phyloP scores from a whole-genome alignment of 2,888 invertebrate genomes.

The Petrolisthes manimaculis region DNA sequence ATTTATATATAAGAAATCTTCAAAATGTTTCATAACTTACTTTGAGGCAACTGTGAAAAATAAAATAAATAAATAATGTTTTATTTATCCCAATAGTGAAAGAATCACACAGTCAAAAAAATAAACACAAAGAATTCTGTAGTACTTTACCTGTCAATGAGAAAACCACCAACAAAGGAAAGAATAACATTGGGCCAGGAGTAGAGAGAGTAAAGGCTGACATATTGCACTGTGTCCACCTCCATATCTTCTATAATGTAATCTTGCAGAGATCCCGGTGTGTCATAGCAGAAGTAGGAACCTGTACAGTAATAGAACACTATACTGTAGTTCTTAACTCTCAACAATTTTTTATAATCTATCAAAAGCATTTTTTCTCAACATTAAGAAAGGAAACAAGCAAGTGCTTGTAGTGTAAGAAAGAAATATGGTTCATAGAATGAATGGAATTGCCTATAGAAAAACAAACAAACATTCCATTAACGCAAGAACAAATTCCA shows the following conservation, averaged over 20 bases:
- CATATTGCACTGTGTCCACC: constrained; percentile 85
- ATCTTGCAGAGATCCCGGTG: constrained; percentile 92
- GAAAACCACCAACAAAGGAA: constrained; percentile 95
- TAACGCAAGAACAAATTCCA: too few species aligned
- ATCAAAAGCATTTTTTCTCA: too few species aligned
- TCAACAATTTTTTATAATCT: too few species aligned
- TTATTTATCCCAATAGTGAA: too few species aligned
- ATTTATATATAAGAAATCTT: too few species aligned
- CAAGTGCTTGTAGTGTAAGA: too few species aligned
- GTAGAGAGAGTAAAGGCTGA: constrained; percentile 91
- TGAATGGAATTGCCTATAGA: too few species aligned
- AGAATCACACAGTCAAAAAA: neutral
- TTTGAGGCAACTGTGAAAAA: neutral
- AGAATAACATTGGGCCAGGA: constrained; percentile 98
- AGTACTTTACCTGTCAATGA: constrained; percentile 83
- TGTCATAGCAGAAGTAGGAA: constrained; percentile 97
- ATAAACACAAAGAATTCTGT: neutral
- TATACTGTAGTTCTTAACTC: neutral
- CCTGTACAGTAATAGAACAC: constrained; percentile 75
- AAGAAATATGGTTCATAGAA: too few species aligned
- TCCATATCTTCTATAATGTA: constrained; percentile 85
- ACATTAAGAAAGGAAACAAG: too few species aligned
- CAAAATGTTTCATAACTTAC: too few species aligned
- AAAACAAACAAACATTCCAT: too few species aligned
- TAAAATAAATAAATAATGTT: too few species aligned